phyloP scores from a whole-genome alignment of 2,888 invertebrate species.

The Anodontia alba region DNA sequence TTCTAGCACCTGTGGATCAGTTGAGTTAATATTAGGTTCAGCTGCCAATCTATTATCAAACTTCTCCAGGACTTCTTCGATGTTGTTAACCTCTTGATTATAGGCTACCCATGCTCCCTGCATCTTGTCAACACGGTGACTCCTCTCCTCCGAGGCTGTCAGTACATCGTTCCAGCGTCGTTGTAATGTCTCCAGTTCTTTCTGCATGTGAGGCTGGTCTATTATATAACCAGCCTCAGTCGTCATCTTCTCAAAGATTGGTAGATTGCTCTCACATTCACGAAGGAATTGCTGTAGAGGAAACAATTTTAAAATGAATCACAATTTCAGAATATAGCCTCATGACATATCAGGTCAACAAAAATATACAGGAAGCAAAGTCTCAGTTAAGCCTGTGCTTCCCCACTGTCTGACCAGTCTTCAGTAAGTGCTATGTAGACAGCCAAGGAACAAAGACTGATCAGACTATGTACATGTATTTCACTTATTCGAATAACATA shows the following conservation, averaged over 20 bases:
- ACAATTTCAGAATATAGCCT: background rate
- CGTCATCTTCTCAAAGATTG: slow-evolving; percentile 80
- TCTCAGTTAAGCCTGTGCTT: no score
- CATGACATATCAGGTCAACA: no score
- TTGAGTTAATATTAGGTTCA: slow-evolving; percentile 77
- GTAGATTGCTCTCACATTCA: slow-evolving; percentile 90
- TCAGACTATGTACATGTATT: no score
- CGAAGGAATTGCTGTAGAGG: slow-evolving; percentile 88
- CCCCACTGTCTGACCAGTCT: no score
- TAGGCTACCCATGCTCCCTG: slow-evolving; percentile 79
- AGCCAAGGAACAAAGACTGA: no score
- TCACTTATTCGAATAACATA: no score
- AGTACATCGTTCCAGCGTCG: slow-evolving; percentile 79
- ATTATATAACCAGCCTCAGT: slow-evolving; percentile 81
- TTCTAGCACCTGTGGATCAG: slow-evolving; percentile 79
- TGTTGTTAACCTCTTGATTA: slow-evolving; percentile 73
- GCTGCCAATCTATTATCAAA: slow-evolving; percentile 73
- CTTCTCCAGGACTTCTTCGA: slow-evolving; percentile 76
- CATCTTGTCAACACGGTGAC: slow-evolving; percentile 77
- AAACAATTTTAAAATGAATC: background rate
- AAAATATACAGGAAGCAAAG: no score
- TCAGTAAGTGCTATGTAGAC: no score
- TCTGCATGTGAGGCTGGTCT: slow-evolving; percentile 80
- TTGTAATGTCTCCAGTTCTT: slow-evolving; percentile 77
- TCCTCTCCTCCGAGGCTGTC: slow-evolving; percentile 75